These are phyloP conservation scores for Heliconius hewitsoni DNA, from an alignment of 1,140 invertebrate species.

Conservation along the genomic window DNA sequence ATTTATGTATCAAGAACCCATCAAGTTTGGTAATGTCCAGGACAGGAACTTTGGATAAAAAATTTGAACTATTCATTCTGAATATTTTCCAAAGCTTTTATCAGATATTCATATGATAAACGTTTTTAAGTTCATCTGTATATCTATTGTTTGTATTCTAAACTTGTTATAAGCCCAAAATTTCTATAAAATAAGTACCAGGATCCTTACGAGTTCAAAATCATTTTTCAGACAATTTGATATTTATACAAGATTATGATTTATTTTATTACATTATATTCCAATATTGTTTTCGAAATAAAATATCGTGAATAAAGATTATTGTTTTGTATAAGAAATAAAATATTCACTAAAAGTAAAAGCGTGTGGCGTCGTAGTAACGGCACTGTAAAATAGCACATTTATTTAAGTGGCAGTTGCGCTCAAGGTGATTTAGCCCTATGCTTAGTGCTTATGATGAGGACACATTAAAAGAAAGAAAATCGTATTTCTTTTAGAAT, in stretches of 20 bases:
- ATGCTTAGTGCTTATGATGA: slow-evolving; percentile 14
- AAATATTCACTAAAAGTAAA: slow-evolving; percentile 7
- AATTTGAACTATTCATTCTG: too few species aligned
- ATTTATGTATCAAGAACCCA: too few species aligned
- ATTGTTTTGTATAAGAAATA: not conserved
- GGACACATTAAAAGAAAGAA: not conserved
- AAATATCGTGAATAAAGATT: not conserved
- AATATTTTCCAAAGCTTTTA: too few species aligned
- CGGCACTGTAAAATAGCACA: slow-evolving; percentile 11
- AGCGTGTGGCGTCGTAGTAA: not conserved
- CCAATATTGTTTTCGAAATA: too few species aligned
- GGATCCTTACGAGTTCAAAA: not conserved
- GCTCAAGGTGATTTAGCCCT: slow-evolving; percentile 11
- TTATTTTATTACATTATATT: not conserved
- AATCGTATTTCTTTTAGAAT: not conserved
- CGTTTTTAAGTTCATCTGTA: too few species aligned
- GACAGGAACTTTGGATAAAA: too few species aligned
- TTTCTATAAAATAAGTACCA: too few species aligned
- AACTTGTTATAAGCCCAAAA: not conserved
- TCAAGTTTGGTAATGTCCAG: too few species aligned
- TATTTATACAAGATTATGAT: not conserved
- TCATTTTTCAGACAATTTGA: not conserved
- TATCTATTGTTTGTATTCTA: too few species aligned
- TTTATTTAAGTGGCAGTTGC: slow-evolving; percentile 13
- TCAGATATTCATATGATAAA: too few species aligned